Conservation (phyloP, 1,140 invertebrate species). For the Cheumatopsyche charites region DNA sequence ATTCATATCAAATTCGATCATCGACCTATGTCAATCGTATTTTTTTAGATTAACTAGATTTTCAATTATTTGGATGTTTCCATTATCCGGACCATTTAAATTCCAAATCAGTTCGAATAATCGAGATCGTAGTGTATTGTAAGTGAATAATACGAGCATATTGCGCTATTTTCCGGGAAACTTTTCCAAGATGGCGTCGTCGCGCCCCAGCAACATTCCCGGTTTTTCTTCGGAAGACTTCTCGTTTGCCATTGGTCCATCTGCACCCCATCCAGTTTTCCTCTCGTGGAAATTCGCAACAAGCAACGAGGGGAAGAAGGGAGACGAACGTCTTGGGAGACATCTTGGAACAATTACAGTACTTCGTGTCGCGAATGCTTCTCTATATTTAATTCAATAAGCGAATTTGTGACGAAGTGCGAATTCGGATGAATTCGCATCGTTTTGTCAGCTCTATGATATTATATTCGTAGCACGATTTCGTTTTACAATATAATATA, state of each 20-base stretch:
- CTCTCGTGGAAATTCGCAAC: constrained; percentile 15
- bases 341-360: constrained; percentile 33
- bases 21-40: too few relatives aligned
- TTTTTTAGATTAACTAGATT: too few relatives aligned
- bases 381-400: constrained; percentile 10
- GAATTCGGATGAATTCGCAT: background rate
- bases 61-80: too few relatives aligned
- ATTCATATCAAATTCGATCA: too few relatives aligned
- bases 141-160: too few relatives aligned
- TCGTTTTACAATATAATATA: too few relatives aligned
- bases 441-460: too few relatives aligned
- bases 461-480: too few relatives aligned
- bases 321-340: constrained; percentile 26
- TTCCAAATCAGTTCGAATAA: too few relatives aligned
- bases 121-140: too few relatives aligned
- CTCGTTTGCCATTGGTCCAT: constrained; percentile 30
- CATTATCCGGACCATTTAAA: too few relatives aligned
- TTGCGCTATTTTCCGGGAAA: too few relatives aligned
- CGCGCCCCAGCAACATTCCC: background rate
- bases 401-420: background rate
- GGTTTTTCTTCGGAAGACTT: constrained; percentile 10
- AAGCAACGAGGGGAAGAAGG: constrained; percentile 13
- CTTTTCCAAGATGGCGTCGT: constrained; percentile 32
- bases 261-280: constrained; percentile 16
- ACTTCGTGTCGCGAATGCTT: background rate